phyloP scores from a whole-genome alignment of 2,113 vertebrate species.

The Podocnemis expansa region DNA sequence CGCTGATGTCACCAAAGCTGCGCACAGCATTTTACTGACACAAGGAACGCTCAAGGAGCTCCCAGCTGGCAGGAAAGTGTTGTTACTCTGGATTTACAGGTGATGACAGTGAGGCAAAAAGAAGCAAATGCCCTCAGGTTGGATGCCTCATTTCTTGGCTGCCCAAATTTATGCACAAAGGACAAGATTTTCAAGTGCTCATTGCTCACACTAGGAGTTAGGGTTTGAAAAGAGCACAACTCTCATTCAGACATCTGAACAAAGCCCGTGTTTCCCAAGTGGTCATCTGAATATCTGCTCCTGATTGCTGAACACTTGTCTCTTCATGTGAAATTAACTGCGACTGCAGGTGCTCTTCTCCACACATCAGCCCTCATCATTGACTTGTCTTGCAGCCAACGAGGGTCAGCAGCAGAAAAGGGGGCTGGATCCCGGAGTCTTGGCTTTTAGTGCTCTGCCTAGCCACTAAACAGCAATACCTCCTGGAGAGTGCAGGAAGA shows the following conservation, averaged over 20 bases:
- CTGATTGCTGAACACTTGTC: neutral
- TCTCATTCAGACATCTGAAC: neutral
- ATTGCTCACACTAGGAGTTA: neutral
- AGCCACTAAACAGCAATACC: neutral
- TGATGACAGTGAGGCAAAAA: neutral
- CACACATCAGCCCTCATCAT: neutral
- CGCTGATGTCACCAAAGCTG: neutral
- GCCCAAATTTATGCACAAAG: neutral
- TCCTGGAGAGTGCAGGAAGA: neutral
- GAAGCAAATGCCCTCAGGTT: neutral
- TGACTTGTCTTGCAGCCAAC: neutral
- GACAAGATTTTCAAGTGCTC: neutral
- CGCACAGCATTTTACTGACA: neutral
- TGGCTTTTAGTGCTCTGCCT: neutral
- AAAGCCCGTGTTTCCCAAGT: neutral
- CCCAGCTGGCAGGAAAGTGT: accelerated
- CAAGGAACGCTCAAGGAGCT: neutral
- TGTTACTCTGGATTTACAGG: neutral
- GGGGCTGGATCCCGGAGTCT: neutral
- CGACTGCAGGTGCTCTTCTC: neutral
- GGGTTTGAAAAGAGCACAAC: neutral
- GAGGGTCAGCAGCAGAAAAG: neutral
- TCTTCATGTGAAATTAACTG: neutral
- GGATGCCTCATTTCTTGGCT: neutral
- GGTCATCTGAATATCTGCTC: neutral